Evolutionary conservation across 2,888 invertebrate species (phyloP).

Genomic region (Xestoiulus laeticollis): DNA sequence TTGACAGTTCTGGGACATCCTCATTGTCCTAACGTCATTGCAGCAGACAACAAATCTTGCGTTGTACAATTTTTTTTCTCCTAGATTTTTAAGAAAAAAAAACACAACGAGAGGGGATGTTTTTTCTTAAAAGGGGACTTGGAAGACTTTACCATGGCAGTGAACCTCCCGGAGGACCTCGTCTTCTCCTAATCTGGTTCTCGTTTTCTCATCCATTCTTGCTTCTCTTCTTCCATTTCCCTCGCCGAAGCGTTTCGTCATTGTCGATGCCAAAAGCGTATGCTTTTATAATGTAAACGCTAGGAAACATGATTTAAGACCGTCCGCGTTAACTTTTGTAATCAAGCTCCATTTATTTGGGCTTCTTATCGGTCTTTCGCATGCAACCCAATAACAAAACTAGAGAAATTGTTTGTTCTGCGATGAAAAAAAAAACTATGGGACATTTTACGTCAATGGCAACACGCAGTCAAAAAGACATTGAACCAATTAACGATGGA

Average conservation of each 20-base stretch:
- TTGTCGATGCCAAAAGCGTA: conserved; percentile 14
- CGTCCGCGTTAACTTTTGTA: not conserved
- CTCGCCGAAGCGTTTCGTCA: not conserved
- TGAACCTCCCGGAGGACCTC: not conserved
- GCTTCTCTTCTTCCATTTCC: not conserved
- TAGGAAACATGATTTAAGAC: not conserved
- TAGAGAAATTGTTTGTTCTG: not conserved
- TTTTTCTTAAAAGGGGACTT: not conserved
- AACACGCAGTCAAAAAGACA: too few species aligned
- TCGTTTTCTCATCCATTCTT: too few species aligned
- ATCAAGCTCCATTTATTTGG: conserved; percentile 17
- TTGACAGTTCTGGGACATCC: not conserved
- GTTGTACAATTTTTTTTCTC: not conserved
- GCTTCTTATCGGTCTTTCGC: not conserved
- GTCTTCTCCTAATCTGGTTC: too few species aligned
- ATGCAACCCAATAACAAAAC: not conserved
- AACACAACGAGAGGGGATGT: too few species aligned
- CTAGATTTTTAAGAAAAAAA: too few species aligned
- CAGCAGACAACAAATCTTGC: not conserved
- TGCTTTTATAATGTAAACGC: not conserved
- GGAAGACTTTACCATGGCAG: not conserved
- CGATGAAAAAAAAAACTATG: not conserved
- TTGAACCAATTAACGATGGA: too few species aligned
- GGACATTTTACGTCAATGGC: too few species aligned
- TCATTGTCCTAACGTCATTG: not conserved